Evolutionary conservation across 2,888 invertebrate genomes (phyloP), one percentile per base, ranked within the genome.

Genomic region (Aethes cnicana): DNA sequence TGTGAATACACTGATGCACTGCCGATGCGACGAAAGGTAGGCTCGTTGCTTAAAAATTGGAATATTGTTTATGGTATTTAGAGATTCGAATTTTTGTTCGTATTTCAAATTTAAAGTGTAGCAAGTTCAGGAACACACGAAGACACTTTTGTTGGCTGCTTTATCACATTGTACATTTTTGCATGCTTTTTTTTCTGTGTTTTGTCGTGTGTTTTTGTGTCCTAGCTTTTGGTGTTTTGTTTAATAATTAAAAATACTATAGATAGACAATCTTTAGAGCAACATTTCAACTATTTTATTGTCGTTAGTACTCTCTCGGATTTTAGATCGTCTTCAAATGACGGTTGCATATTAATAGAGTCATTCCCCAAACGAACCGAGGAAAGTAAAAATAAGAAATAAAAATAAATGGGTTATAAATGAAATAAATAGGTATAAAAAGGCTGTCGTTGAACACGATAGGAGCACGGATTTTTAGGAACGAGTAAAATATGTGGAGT

Each of bases 21-120:
- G 98, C 86, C 92, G 94, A 62, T 98, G 98, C 77, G 98, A 98
- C 80, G 94, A 95, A 87, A 94, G 95, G 96, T 96, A 90, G 41
- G 26, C 48, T 48, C 46, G 37, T 39, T 39, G 39, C 17, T 47
- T 36, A 18, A 35, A 43, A 47, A 33, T 11, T 36, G 11, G 7
- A 2, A 9, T 12, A 4, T 44, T 44, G 25, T 46, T 32, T 37
- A 33, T 46, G 32, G 23, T 7, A 3, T 28, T 32, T 46, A 20
- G 20, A 8, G 9, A 23, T 49, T 49, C 30, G 21, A 36, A 20
- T 33, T 47, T 21, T 16, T 11, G 8, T 35, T 35, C 1, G 17
- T 9, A 16, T 39, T n/a, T 16, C n/a, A 14, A 6, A 28, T 3
- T 28, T 28, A 16, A 4, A 7, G 14, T 23, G n/a, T 25, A 44